Percentiles rank a stretch among this genome's conserved stretches.
phyloP scores from a whole-genome alignment of 2,113 vertebrate genomes.

The Tragelaphus scriptus region DNA sequence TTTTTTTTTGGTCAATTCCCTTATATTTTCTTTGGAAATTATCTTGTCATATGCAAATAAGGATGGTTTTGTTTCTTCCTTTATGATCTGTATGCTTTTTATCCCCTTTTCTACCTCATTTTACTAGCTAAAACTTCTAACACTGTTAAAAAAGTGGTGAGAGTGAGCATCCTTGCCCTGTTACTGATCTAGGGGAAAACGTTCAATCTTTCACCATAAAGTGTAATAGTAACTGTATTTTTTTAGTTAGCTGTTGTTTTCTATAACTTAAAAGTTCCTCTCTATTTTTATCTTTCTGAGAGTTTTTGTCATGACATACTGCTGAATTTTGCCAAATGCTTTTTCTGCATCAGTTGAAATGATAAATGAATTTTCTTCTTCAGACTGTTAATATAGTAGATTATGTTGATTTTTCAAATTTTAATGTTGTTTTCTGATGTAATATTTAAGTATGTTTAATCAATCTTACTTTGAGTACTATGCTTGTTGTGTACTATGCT shows the following conservation, averaged over 20 bases:
- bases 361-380: neutral
- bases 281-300: neutral
- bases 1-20: neutral
- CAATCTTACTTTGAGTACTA: neutral
- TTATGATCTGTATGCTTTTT: neutral
- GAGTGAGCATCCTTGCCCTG: neutral
- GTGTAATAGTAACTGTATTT: neutral
- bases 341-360: neutral
- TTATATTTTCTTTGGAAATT: neutral
- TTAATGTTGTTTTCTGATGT: neutral
- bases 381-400: neutral
- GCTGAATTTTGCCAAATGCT: neutral
- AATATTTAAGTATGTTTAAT: neutral
- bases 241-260: neutral
- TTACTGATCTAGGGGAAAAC: neutral
- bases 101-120: neutral
- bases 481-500: neutral
- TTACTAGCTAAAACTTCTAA: neutral
- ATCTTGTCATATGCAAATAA: neutral
- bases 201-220: neutral
- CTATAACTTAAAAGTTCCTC: neutral
- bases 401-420: neutral
- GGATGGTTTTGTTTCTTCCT: neutral
- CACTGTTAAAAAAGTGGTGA: neutral
- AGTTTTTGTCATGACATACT: neutral